Conservation (phyloP, 2,113 vertebrate genomes). For the Bubo bubo region DNA sequence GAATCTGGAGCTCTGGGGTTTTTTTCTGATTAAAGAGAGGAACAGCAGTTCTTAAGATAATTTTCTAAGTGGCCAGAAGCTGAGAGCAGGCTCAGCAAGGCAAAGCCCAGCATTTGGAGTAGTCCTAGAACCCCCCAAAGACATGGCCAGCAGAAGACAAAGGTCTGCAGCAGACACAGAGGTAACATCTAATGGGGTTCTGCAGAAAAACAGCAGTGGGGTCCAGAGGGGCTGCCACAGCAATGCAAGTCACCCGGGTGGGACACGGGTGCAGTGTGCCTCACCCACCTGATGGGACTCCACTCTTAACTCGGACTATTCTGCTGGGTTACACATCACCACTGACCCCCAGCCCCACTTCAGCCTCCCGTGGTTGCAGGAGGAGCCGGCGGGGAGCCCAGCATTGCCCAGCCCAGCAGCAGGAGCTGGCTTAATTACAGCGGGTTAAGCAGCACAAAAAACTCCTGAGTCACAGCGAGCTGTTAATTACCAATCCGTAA, state of each 20-base stretch:
- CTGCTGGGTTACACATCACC: not conserved
- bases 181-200: not conserved
- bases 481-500: constrained; percentile 59
- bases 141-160: not conserved
- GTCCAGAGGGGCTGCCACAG: not conserved
- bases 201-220: not conserved
- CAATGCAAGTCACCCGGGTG: not conserved
- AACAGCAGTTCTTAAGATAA: not conserved
- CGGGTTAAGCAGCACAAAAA: not conserved
- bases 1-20: not conserved
- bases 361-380: not conserved
- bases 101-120: not conserved
- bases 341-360: not conserved
- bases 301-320: not conserved
- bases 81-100: not conserved
- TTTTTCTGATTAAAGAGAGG: constrained; percentile 1
- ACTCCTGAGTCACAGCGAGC: constrained; percentile 34
- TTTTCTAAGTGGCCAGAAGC: not conserved
- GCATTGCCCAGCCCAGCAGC: not conserved
- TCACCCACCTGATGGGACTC: not conserved
- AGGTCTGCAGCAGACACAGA: not conserved
- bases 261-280: not conserved
- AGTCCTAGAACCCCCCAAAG: not conserved
- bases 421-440: constrained; percentile 4
- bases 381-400: not conserved